Evolutionary conservation across 2,797 vertebrate species (phyloP).

Genomic region (Glossophaga mutica): DNA sequence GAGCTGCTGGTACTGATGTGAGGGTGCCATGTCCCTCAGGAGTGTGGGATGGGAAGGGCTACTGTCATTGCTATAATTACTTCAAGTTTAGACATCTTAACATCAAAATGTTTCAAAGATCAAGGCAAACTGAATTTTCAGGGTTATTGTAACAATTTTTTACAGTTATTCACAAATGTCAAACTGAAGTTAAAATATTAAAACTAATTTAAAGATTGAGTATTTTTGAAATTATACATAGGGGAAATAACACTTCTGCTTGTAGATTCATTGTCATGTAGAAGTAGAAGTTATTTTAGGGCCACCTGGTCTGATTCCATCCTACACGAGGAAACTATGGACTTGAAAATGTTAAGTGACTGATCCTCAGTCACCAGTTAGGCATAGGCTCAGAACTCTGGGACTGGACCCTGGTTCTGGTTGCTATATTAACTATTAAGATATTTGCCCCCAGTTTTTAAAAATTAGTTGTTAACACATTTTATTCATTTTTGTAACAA

Average conservation of each 20-base stretch:
- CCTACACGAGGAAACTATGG: not conserved
- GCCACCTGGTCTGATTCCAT: not conserved
- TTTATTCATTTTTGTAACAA: not conserved
- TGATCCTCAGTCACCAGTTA: not conserved
- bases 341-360: not conserved
- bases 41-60: not conserved
- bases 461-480: slow-evolving; percentile 3
- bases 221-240: not conserved
- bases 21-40: not conserved
- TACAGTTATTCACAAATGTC: not conserved
- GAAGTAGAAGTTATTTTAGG: not conserved
- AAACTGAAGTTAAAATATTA: not conserved
- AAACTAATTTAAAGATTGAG: not conserved
- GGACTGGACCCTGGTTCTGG: not conserved
- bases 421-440: not conserved
- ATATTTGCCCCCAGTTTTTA: not conserved
- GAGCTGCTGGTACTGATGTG: not conserved
- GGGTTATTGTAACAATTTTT: not conserved
- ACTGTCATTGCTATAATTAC: not conserved
- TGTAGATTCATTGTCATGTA: not conserved
- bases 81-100: not conserved
- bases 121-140: not conserved
- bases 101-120: not conserved
- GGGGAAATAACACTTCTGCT: not conserved
- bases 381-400: not conserved